Evolutionary conservation across 2,888 invertebrate genomes (phyloP).

Genomic region (Eupeodes luniger): DNA sequence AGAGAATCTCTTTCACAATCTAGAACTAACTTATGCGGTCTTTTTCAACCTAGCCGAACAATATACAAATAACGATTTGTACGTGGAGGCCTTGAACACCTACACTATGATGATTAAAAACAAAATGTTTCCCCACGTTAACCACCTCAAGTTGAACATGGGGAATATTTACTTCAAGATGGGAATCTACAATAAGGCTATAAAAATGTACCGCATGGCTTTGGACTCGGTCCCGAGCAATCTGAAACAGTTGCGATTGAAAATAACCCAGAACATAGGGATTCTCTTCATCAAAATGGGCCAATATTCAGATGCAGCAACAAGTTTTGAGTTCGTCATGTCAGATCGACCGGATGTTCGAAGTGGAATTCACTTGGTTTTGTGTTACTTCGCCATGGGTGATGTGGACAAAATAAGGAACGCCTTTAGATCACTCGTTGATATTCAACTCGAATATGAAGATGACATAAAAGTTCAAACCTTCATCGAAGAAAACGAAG

Average conservation of each 20-base stretch:
- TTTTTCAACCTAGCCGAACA: constrained; percentile 98
- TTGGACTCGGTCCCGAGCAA: constrained; percentile 97
- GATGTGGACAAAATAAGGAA: constrained; percentile 97
- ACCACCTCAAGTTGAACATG: constrained; percentile 98
- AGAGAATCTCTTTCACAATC: constrained; percentile 94
- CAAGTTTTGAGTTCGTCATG: constrained; percentile 99
- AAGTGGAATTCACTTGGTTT: constrained; percentile 94
- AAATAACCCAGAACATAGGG: constrained; percentile 98
- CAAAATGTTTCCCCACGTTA: constrained; percentile 96
- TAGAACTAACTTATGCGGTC: constrained; percentile 97
- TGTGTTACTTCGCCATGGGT: constrained; percentile 94
- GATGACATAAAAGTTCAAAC: constrained; percentile 90
- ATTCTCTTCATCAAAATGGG: constrained; percentile 97
- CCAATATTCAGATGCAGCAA: constrained; percentile 97
- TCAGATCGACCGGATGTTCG: constrained; percentile 96
- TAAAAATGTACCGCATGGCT: constrained; percentile 99
- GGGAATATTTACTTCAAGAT: constrained; percentile 98
- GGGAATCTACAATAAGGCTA: constrained; percentile 96
- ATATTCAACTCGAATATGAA: constrained; percentile 93
- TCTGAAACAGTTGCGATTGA: constrained; percentile 95
- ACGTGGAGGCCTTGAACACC: constrained; percentile 97
- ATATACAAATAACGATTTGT: constrained; percentile 97
- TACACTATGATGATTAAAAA: constrained; percentile 97
- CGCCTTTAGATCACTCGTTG: constrained; percentile 94
- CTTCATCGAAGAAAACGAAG: constrained; percentile 79